Conservation (phyloP, 30 jellyfish, hydroid and myxozoan species). For the Cassiopea andromeda region DNA sequence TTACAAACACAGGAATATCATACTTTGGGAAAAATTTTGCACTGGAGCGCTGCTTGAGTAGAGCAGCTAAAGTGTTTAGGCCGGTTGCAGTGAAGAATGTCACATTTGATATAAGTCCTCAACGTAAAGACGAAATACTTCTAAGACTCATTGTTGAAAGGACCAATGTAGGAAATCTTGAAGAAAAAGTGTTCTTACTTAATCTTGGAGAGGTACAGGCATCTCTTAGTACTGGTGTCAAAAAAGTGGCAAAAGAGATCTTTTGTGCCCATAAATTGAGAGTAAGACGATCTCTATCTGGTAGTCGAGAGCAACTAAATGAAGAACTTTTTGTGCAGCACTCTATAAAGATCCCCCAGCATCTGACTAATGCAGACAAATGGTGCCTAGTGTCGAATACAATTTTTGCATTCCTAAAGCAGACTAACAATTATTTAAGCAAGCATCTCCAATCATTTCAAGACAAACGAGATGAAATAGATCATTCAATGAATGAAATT, state of each 20-base stretch:
- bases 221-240: constrained; percentile 47
- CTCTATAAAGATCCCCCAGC: constrained; percentile 1
- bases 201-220: constrained; percentile 45
- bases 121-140: constrained; percentile 26
- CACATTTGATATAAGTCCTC: constrained; percentile 32
- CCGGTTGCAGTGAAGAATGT: constrained; percentile 14
- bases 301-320: background rate
- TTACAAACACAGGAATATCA: constrained; percentile 34
- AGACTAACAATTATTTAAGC: background rate
- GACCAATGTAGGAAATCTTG: background rate
- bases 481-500: constrained; percentile 5
- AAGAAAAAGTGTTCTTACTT: constrained; percentile 14
- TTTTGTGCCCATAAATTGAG: constrained; percentile 33
- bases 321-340: constrained; percentile 16
- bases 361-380: constrained; percentile 45
- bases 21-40: constrained; percentile 42
- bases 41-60: constrained; percentile 48
- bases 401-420: constrained; percentile 8
- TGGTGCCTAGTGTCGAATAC: constrained; percentile 57
- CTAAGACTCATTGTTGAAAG: constrained; percentile 4
- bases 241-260: constrained; percentile 28
- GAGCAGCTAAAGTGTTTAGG: background rate
- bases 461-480: background rate
- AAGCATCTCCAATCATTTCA: background rate
- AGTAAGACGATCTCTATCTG: constrained; percentile 50